A percentile compares a stretch with the other conserved stretches of the same genome.
Evolutionary conservation across 2,113 vertebrate genomes (phyloP).

Genomic region (Campylorhamphus procurvoides): DNA sequence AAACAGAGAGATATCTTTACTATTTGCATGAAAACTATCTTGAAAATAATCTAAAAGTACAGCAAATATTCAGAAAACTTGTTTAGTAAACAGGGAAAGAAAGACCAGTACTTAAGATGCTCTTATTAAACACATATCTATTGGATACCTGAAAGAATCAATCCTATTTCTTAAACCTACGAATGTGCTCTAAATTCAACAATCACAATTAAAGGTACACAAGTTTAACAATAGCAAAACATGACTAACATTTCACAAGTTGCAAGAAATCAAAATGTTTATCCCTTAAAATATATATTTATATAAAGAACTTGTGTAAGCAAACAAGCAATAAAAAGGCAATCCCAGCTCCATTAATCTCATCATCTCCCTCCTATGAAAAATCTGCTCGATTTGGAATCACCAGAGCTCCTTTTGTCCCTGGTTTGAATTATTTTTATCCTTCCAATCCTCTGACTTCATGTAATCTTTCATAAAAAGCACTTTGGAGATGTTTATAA

Average conservation of each 20-base stretch:
- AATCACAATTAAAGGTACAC: neutral
- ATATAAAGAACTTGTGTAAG: neutral
- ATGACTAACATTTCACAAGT: neutral
- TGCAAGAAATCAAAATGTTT: neutral
- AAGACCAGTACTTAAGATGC: neutral
- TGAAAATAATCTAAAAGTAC: neutral
- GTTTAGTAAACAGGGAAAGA: neutral
- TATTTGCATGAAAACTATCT: neutral
- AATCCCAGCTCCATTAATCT: neutral
- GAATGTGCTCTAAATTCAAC: neutral
- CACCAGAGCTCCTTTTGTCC: neutral
- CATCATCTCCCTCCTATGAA: neutral
- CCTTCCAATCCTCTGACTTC: neutral
- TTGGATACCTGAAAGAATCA: neutral
- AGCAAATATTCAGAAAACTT: neutral
- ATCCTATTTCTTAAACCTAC: neutral
- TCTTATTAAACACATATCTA: neutral
- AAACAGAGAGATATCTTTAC: neutral
- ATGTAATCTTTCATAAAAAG: neutral
- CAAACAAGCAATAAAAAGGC: neutral
- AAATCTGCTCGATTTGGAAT: neutral
- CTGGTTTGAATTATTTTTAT: neutral
- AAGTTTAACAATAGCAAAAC: neutral
- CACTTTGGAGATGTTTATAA: neutral
- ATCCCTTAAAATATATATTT: neutral